Base-by-base conservation (phyloP, 2,888 invertebrate species). In the Gibbula magus region DNA sequence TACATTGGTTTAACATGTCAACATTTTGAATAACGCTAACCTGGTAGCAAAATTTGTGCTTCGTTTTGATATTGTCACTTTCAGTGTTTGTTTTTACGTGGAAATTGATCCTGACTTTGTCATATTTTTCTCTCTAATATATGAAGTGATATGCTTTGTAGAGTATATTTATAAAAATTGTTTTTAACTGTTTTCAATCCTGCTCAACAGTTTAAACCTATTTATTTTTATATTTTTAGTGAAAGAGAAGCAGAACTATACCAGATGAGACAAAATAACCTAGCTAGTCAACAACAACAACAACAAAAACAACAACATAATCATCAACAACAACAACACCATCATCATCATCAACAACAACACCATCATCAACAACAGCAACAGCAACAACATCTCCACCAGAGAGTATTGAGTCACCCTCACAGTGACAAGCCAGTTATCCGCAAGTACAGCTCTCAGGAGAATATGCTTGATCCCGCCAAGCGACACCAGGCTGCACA, bases 1-100 rank as follows among this genome's bases (percentile, higher is more conserved):
- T 90, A 77, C 81, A 85, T 29, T 67, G 22, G 4, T 20, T 67
- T 22, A 16, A 8, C 13, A 18, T 29, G n/a, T n/a, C n/a, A n/a
- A n/a, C n/a, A n/a, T n/a, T n/a, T n/a, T n/a, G n/a, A n/a, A 13
- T 10, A 52, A 52, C 10, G 10, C 10, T 13, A 52, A 52, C 52
- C 16, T 13, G 18, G 18, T 13, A 52, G 10, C 16, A 13, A 52
- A 7, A 13, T 56, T 8, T 56, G 1, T 56, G 20, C 25, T 56
- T 4, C n/a, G 1, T 25, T 56, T 56, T 25, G 20, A 8, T 25
- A 1, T 56, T 56, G 25, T 25, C 25, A 67, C 25, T 67, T 25
- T 29, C 18, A 29, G 8, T 29, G 16, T 20, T 56, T 56, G 5
- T 56, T 25, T 7, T 54, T 54, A 54, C 10, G 7, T 25, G 56